Percentiles rank a stretch among this genome's conserved stretches.
phyloP scores from a whole-genome alignment of 1,140 invertebrate species.

The Drosophila lini region DNA sequence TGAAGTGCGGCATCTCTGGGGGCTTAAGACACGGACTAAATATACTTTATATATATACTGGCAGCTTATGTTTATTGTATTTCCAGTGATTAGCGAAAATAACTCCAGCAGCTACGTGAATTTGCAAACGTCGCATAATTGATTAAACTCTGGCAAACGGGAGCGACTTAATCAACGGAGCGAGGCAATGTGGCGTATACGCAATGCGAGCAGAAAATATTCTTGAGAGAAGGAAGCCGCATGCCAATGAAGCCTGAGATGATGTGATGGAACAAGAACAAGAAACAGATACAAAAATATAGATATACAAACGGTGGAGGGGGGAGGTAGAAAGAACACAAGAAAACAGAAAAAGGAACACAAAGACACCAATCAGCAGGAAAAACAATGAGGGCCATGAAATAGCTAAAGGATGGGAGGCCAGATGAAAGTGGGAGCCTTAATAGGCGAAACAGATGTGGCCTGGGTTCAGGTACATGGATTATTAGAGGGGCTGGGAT shows the following conservation, averaged over 20 bases:
- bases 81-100: constrained; percentile 66
- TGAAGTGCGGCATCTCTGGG: constrained; percentile 36
- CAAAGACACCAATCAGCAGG: constrained; percentile 75
- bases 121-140: constrained; percentile 76
- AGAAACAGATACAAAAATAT: constrained; percentile 15
- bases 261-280: constrained; percentile 31
- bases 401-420: constrained; percentile 28
- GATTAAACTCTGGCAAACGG: constrained; percentile 63
- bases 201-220: constrained; percentile 48
- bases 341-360: constrained; percentile 38
- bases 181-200: constrained; percentile 69
- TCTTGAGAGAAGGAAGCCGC: constrained; percentile 5
- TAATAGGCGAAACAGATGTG: constrained; percentile 58
- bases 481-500: background rate
- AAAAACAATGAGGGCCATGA: constrained; percentile 55
- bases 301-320: constrained; percentile 4
- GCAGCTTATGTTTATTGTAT: constrained; percentile 45
- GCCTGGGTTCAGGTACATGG: constrained; percentile 20
- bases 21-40: background rate
- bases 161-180: constrained; percentile 73
- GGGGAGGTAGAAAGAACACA: background rate
- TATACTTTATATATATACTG: background rate
- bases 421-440: constrained; percentile 24
- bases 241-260: constrained; percentile 35
- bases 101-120: constrained; percentile 42